A percentile compares a stretch with the other conserved stretches of the same genome.
Conservation (phyloP, 2,113 vertebrate species). For the Psilopogon haemacephalus region DNA sequence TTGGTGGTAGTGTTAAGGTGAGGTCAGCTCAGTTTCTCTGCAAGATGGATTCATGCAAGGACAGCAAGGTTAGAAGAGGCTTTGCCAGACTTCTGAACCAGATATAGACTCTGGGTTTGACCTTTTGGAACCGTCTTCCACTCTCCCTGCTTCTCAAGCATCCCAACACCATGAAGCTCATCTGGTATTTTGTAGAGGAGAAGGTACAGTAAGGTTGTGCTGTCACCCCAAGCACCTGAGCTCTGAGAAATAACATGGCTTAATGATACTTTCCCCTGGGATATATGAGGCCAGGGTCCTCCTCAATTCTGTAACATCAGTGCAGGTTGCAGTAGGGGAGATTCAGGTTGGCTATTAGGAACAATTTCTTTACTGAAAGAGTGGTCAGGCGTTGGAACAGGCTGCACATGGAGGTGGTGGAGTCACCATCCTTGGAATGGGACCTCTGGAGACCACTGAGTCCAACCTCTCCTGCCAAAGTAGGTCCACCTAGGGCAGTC, state of each 20-base stretch:
- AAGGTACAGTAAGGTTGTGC: neutral
- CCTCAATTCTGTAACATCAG: neutral
- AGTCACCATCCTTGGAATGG: no score
- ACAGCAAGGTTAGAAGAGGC: neutral
- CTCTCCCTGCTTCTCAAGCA: neutral
- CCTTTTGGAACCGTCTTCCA: neutral
- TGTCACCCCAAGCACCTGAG: neutral
- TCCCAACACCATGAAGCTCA: neutral
- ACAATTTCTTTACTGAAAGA: no score
- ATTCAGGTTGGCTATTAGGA: no score
- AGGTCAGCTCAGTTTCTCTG: conserved; percentile 49
- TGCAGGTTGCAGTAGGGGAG: no score
- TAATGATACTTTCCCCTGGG: neutral
- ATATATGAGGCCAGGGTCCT: neutral
- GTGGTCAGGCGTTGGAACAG: no score
- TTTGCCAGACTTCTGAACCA: neutral
- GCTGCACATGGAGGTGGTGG: no score
- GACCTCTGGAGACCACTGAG: no score
- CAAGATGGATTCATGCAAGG: neutral
- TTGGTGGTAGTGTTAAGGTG: conserved; percentile 44
- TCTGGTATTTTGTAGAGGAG: neutral
- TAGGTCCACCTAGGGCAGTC: no score
- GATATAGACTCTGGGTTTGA: neutral
- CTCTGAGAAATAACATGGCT: neutral
- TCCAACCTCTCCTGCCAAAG: no score